These are phyloP conservation scores for Monochamus saltuarius DNA, from an alignment of 1,140 invertebrate genomes.

Conservation along the genomic window DNA sequence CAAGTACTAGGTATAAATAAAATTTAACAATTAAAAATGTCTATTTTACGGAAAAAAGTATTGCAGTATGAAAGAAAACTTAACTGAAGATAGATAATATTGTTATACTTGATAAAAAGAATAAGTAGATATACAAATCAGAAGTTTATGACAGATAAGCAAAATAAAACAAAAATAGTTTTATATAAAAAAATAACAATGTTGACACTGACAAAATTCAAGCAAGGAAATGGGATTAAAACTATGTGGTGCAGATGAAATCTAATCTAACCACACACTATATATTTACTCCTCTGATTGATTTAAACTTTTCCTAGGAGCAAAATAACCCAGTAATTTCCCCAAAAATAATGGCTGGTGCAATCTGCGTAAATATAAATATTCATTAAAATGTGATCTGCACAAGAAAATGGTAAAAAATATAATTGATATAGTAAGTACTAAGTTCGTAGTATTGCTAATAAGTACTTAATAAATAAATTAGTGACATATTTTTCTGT, in stretches of 20 bases:
- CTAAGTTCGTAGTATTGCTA: no score
- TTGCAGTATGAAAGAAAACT: no score
- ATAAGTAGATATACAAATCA: no score
- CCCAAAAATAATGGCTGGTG: slow-evolving; percentile 73
- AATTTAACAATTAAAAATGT: no score
- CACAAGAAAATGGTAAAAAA: no score
- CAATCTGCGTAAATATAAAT: slow-evolving; percentile 57
- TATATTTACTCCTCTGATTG: slow-evolving; percentile 26
- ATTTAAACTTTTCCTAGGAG: slow-evolving; percentile 21
- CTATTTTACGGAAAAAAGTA: no score
- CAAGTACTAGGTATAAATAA: no score
- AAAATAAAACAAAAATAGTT: neutral
- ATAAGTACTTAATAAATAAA: no score
- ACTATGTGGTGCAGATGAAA: slow-evolving; percentile 55
- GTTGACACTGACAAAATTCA: slow-evolving; percentile 2
- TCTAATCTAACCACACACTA: slow-evolving; percentile 53
- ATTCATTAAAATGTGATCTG: neutral
- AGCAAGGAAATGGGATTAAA: slow-evolving; percentile 15
- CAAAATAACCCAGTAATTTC: slow-evolving; percentile 70
- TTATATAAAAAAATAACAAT: slow-evolving; percentile 1
- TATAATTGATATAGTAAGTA: no score
- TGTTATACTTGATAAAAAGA: no score
- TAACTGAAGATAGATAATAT: no score
- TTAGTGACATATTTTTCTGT: no score
- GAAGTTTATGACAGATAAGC: neutral